Percentiles rank a stretch among this genome's conserved stretches.
Conservation (phyloP, 1,140 invertebrate genomes). For the Drosophila kurseongensis region DNA sequence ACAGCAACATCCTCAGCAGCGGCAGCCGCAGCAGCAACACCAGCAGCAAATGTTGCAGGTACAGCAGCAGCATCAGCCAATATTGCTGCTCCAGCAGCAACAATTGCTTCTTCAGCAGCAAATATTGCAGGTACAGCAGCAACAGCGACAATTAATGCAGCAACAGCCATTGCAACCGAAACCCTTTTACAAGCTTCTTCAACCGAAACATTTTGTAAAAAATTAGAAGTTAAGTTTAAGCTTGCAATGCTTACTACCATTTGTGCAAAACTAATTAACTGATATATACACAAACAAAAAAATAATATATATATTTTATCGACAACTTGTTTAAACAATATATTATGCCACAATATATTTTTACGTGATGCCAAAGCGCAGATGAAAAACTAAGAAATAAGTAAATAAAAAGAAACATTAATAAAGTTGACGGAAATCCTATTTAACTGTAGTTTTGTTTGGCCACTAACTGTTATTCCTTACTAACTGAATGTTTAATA, state of each 20-base stretch:
- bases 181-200: constrained; percentile 55
- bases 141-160: constrained; percentile 20
- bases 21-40: constrained; percentile 21
- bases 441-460: constrained; percentile 64
- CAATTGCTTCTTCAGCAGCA: constrained; percentile 1
- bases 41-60: constrained; percentile 3
- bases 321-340: constrained; percentile 56
- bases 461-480: constrained; percentile 38
- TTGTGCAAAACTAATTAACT: constrained; percentile 44
- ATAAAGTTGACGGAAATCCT: constrained; percentile 69
- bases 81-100: constrained; percentile 9
- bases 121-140: constrained; percentile 15
- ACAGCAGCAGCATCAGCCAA: constrained; percentile 29
- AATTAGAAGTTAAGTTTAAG: constrained; percentile 59
- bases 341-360: constrained; percentile 70
- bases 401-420: constrained; percentile 59
- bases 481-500: constrained; percentile 49
- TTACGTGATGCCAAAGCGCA: constrained; percentile 54
- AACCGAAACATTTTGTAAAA: constrained; percentile 55
- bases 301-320: constrained; percentile 57
- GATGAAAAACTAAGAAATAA: constrained; percentile 17
- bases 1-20: constrained; percentile 13
- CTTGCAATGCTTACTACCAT: constrained; percentile 67
- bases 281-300: constrained; percentile 33
- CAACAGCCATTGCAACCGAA: constrained; percentile 24